A percentile compares a stretch with the other conserved stretches of the same genome.
Conservation (phyloP, 2,888 invertebrate species). For the Phortica okadai region DNA sequence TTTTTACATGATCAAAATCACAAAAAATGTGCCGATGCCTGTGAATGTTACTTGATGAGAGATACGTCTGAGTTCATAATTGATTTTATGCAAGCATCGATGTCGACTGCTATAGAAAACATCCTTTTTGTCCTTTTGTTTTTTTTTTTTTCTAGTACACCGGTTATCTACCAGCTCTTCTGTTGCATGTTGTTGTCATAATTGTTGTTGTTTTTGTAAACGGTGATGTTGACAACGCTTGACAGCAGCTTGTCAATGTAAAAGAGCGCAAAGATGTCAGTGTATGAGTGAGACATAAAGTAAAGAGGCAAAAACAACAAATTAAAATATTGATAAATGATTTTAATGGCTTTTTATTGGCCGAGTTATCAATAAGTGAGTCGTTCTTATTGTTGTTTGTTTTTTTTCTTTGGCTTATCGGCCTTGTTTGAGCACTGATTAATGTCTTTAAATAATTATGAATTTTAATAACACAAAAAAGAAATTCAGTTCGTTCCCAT, state of each 20-base stretch:
- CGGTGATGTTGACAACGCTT: conserved; percentile 15
- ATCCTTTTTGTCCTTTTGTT: background rate
- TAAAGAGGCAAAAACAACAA: background rate
- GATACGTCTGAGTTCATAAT: too few relatives aligned
- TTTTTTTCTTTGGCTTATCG: too few relatives aligned
- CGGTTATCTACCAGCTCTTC: conserved; percentile 1
- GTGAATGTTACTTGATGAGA: too few relatives aligned
- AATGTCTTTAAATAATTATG: too few relatives aligned
- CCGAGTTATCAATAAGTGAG: conserved; percentile 56
- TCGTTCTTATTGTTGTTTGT: conserved; percentile 12
- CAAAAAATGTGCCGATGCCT: too few relatives aligned
- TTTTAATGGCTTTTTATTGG: conserved; percentile 63
- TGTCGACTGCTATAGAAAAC: too few relatives aligned
- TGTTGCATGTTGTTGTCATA: conserved; percentile 9
- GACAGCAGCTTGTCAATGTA: conserved; percentile 17
- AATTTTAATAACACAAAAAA: too few relatives aligned
- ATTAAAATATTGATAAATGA: conserved; percentile 66
- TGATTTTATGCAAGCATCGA: too few relatives aligned
- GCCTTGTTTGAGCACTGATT: too few relatives aligned
- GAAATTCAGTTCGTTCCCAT: too few relatives aligned
- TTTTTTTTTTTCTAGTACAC: background rate
- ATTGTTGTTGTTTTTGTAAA: conserved; percentile 12
- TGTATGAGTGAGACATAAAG: background rate
- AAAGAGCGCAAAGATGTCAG: background rate
- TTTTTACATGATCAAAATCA: too few relatives aligned